Conservation (phyloP, 1,140 invertebrate genomes). For the Neodiprion lecontei region DNA sequence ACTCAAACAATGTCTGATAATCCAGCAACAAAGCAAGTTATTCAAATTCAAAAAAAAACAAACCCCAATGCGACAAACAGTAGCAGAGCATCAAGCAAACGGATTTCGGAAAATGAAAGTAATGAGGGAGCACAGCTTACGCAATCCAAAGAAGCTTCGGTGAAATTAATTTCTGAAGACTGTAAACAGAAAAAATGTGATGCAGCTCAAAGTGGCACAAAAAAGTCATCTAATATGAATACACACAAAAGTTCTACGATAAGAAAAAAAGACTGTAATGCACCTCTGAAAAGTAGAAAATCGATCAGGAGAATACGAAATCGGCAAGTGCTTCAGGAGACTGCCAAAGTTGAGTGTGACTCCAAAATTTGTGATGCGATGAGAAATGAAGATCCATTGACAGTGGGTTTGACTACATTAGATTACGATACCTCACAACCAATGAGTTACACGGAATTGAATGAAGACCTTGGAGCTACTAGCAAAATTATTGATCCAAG, state of each 20-base stretch:
- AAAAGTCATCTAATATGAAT: neutral
- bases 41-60: neutral
- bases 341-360: no score
- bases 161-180: neutral
- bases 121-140: no score
- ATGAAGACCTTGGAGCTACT: neutral
- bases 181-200: neutral
- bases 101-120: neutral
- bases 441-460: neutral
- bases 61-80: neutral
- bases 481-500: neutral
- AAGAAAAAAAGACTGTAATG: neutral
- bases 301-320: no score
- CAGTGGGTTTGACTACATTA: no score
- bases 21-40: slow-evolving; percentile 1
- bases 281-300: neutral
- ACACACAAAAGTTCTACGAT: neutral
- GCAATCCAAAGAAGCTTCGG: neutral
- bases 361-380: no score
- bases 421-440: neutral
- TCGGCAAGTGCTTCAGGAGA: no score
- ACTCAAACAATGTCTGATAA: neutral
- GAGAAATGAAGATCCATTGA: no score
- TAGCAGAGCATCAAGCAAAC: neutral
- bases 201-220: neutral